Percentiles rank a stretch among this genome's conserved stretches.
Conservation (phyloP, 2,888 invertebrate genomes). For the Lottia gigantea region DNA sequence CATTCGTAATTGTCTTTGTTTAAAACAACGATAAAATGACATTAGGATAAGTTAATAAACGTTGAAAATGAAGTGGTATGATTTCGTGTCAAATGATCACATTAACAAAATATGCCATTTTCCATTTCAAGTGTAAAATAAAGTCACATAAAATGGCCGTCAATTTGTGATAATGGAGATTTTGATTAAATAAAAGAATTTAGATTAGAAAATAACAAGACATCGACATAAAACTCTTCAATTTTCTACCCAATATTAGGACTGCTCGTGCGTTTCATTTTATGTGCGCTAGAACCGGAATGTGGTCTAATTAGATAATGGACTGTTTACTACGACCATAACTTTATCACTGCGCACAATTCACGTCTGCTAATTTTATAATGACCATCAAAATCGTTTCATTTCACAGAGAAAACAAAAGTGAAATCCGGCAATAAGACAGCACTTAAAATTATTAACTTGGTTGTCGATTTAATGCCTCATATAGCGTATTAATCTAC, state of each 20-base stretch:
- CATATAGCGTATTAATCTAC: constrained; percentile 4
- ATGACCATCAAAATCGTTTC: background rate
- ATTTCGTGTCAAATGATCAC: too few relatives aligned
- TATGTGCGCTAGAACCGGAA: constrained; percentile 9
- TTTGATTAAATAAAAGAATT: constrained; percentile 2
- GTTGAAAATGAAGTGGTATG: too few relatives aligned
- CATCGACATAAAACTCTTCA: constrained; percentile 1
- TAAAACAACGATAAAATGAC: too few relatives aligned
- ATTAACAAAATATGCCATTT: too few relatives aligned
- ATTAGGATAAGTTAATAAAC: too few relatives aligned
- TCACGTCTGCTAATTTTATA: background rate
- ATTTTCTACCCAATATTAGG: background rate
- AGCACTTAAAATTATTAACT: background rate
- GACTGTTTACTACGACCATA: background rate
- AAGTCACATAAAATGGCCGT: constrained; percentile 2
- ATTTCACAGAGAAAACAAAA: constrained; percentile 4
- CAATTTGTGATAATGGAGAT: constrained; percentile 8
- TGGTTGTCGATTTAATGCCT: background rate
- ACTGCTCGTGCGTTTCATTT: constrained; percentile 11
- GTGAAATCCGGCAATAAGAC: background rate
- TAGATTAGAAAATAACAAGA: constrained; percentile 4
- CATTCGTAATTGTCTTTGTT: too few relatives aligned
- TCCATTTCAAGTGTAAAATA: background rate
- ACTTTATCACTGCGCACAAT: background rate
- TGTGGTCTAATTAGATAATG: constrained; percentile 4